These are phyloP conservation scores for Anoplius nigerrimus DNA, from an alignment of 2,888 invertebrate species.

Conservation along the genomic window DNA sequence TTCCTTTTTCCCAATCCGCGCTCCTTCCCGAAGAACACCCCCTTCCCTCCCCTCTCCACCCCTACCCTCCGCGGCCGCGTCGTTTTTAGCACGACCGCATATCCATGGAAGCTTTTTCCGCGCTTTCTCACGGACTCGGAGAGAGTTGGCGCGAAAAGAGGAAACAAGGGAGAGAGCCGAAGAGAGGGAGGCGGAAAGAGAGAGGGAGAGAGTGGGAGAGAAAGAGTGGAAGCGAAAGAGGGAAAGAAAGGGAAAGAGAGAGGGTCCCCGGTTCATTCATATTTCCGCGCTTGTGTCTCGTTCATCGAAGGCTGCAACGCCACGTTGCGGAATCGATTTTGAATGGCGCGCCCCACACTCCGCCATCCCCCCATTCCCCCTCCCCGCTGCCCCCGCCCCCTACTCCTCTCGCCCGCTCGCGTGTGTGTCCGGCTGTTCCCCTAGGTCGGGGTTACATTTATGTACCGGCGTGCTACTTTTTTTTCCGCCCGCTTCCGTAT, in stretches of 20 bases:
- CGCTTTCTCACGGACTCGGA: constrained; percentile 59
- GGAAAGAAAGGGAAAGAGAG: constrained; percentile 27
- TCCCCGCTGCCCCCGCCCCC: constrained; percentile 40
- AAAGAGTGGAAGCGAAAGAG: not conserved
- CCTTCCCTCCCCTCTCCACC: too few relatives aligned
- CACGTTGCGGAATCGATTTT: constrained; percentile 65
- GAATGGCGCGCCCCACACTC: constrained; percentile 51
- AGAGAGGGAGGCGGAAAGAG: too few relatives aligned
- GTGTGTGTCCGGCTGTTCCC: constrained; percentile 47
- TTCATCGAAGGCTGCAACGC: constrained; percentile 67
- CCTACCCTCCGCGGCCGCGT: too few relatives aligned
- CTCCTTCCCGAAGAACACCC: constrained; percentile 67
- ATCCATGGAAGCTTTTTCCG: constrained; percentile 56
- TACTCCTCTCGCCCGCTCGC: too few relatives aligned
- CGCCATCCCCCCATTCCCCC: constrained; percentile 48
- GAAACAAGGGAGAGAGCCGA: not conserved
- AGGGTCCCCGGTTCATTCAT: constrained; percentile 46
- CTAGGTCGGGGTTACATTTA: constrained; percentile 71
- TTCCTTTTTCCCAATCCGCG: constrained; percentile 62
- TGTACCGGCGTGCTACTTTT: constrained; percentile 40
- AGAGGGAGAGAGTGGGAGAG: too few relatives aligned
- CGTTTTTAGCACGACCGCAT: constrained; percentile 56
- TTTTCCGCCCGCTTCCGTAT: constrained; percentile 16
- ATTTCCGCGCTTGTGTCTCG: constrained; percentile 62
- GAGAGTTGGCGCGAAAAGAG: too few relatives aligned